Conservation (phyloP, 2,113 vertebrate genomes). For the Oceanites oceanicus region DNA sequence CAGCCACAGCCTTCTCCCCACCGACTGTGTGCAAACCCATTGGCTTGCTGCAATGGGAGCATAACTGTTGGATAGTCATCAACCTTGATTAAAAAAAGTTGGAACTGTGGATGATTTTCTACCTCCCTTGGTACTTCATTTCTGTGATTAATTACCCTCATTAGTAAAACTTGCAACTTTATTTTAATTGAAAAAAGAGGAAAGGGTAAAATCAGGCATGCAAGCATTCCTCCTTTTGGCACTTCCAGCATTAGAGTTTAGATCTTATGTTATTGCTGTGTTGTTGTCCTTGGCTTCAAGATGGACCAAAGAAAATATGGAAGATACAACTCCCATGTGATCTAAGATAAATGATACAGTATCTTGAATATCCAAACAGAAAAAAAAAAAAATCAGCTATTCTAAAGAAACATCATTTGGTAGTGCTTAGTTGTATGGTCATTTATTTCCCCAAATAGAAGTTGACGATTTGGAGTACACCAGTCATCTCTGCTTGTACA, state of each 20-base stretch:
- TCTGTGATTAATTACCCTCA: not conserved
- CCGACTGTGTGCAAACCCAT: not conserved
- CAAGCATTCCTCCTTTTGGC: not conserved
- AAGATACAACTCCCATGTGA: not conserved
- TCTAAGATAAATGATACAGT: not conserved
- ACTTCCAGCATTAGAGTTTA: not conserved
- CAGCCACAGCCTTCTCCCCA: not conserved
- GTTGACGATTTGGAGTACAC: not conserved
- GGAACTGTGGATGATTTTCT: not conserved
- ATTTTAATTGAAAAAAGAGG: not conserved
- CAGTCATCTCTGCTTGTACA: not conserved
- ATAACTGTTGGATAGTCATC: not conserved
- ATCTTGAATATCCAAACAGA: not conserved
- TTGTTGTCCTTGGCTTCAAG: not conserved
- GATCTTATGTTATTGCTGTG: rapidly evolving
- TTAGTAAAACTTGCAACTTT: not conserved
- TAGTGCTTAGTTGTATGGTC: rapidly evolving
- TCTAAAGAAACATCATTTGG: not conserved
- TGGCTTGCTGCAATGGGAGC: not conserved
- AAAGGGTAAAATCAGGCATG: not conserved
- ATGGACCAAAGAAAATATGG: rapidly evolving
- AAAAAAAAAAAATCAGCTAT: not conserved
- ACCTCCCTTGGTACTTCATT: not conserved
- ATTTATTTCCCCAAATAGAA: not conserved
- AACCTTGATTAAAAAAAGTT: not conserved